Evolutionary conservation across 2,888 invertebrate genomes (phyloP).

Genomic region (Lysandra bellargus): DNA sequence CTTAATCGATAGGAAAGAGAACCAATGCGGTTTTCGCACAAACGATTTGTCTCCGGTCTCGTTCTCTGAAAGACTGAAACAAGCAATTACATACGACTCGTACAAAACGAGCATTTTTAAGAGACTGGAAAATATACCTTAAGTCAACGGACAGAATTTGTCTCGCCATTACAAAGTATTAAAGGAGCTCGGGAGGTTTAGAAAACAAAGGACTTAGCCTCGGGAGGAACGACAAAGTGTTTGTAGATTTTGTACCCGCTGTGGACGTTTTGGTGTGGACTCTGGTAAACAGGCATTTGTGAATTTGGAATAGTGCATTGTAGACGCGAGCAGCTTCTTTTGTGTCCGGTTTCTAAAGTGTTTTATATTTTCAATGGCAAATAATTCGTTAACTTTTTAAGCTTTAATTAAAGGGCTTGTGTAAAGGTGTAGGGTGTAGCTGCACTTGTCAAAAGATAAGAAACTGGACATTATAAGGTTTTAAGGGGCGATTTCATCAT

Average conservation of each 20-base stretch:
- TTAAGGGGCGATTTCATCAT: too few relatives aligned
- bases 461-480: too few relatives aligned
- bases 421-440: too few relatives aligned
- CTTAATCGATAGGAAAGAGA: not conserved
- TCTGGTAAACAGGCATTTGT: constrained; percentile 1
- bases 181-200: constrained; percentile 64
- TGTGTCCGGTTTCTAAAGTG: not conserved
- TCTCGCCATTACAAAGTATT: constrained; percentile 69
- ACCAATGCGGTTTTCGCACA: not conserved
- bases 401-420: too few relatives aligned
- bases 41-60: not conserved
- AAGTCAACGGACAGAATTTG: constrained; percentile 58
- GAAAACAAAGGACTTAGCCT: constrained; percentile 71
- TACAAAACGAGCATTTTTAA: constrained; percentile 4
- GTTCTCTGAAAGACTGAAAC: not conserved
- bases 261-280: constrained; percentile 66
- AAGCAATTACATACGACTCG: not conserved
- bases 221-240: constrained; percentile 66
- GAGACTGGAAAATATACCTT: constrained; percentile 12
- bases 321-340: not conserved
- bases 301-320: constrained; percentile 7
- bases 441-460: too few relatives aligned
- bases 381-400: too few relatives aligned
- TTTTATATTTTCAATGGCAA: too few relatives aligned
- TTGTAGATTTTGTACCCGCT: constrained; percentile 58